Evolutionary conservation across 2,113 vertebrate genomes (phyloP).

Genomic region (Puffinus mauretanicus): DNA sequence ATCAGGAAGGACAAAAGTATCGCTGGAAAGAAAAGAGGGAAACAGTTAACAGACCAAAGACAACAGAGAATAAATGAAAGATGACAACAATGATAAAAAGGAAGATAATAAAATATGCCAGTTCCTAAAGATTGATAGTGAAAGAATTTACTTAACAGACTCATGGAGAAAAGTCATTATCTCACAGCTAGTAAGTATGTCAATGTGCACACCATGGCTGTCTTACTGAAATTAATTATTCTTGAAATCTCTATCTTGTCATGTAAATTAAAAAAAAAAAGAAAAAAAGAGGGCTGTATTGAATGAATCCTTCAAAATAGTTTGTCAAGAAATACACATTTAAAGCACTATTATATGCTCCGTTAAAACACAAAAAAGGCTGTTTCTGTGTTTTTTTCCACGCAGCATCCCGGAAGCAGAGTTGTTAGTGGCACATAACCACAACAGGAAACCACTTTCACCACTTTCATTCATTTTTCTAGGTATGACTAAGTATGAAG

Average conservation of each 20-base stretch:
- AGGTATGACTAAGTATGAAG: neutral
- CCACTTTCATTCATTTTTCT: constrained; percentile 16
- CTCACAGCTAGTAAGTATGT: neutral
- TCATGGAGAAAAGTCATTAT: neutral
- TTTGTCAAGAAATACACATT: neutral
- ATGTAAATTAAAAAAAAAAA: neutral
- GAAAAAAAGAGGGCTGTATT: neutral
- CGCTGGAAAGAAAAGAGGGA: neutral
- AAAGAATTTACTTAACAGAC: neutral
- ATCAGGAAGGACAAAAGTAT: neutral
- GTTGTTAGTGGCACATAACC: neutral
- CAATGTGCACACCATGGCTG: neutral
- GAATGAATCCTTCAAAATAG: neutral
- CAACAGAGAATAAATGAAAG: neutral
- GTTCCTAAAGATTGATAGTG: neutral
- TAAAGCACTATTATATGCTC: neutral
- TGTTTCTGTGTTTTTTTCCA: neutral
- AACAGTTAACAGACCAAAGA: neutral
- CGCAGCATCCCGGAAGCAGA: neutral
- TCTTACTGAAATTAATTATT: neutral
- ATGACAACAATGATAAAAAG: neutral
- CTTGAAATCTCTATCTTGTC: neutral
- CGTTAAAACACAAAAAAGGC: neutral
- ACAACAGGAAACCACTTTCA: constrained; percentile 15
- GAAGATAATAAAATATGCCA: neutral